Evolutionary conservation across 2,888 invertebrate genomes (phyloP).

Genomic region (Nephrotoma flavescens): DNA sequence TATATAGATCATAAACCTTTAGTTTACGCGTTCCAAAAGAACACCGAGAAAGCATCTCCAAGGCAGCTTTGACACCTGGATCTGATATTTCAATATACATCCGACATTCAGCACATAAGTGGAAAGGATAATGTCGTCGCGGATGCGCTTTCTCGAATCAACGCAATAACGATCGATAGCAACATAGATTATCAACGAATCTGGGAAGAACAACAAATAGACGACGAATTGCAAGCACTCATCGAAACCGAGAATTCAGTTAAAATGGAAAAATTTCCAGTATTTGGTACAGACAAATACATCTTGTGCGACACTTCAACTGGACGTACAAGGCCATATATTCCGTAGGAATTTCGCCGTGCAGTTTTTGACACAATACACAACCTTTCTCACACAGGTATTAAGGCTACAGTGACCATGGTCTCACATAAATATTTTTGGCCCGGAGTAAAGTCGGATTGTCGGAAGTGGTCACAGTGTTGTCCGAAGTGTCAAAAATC

Average conservation of each 20-base stretch:
- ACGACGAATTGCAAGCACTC: background rate
- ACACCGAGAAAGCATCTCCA: slow-evolving; percentile 18
- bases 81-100: slow-evolving; percentile 11
- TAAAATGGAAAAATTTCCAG: background rate
- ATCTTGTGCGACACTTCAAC: too few species aligned
- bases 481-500: background rate
- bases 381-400: background rate
- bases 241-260: background rate
- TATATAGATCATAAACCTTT: too few species aligned
- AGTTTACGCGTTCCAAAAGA: too few species aligned
- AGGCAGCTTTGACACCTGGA: slow-evolving; percentile 21
- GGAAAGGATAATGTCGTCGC: background rate
- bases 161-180: background rate
- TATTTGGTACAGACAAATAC: too few species aligned
- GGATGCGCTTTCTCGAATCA: background rate
- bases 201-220: too few species aligned
- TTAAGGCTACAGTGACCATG: background rate
- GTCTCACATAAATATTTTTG: background rate
- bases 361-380: background rate
- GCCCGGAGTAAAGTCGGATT: too few species aligned
- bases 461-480: too few species aligned
- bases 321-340: too few species aligned
- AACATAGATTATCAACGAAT: too few species aligned
- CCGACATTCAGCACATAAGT: slow-evolving; percentile 3
- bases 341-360: background rate